These are phyloP conservation scores for Champsocephalus esox DNA, from an alignment of 2,797 vertebrate species.

Conservation along the genomic window DNA sequence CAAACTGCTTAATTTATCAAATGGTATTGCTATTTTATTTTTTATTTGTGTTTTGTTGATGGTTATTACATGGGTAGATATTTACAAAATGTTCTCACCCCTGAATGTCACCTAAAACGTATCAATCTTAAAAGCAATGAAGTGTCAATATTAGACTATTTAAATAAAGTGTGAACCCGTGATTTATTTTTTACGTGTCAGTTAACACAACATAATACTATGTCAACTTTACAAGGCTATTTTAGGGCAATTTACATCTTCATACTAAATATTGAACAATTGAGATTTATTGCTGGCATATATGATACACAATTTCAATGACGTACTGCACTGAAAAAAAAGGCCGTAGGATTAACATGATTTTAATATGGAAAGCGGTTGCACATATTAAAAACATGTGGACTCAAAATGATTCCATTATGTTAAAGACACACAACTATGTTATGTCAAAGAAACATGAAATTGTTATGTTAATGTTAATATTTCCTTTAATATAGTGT, in stretches of 20 bases:
- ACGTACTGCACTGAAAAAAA: slow-evolving; percentile 15
- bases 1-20: not conserved
- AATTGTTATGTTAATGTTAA: too few relatives aligned
- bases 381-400: too few relatives aligned
- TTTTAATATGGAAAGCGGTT: too few relatives aligned
- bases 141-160: not conserved
- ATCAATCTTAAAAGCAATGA: slow-evolving; percentile 1
- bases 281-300: slow-evolving; percentile 17
- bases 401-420: too few relatives aligned
- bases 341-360: too few relatives aligned
- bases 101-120: not conserved
- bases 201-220: not conserved
- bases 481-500: too few relatives aligned
- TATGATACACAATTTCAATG: slow-evolving; percentile 37
- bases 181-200: not conserved
- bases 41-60: not conserved
- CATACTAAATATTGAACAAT: slow-evolving; percentile 27
- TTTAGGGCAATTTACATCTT: slow-evolving; percentile 30
- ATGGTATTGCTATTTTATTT: not conserved
- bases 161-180: not conserved
- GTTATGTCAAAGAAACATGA: too few relatives aligned
- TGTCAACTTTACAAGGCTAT: slow-evolving; percentile 10
- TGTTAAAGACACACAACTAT: too few relatives aligned
- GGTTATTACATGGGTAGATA: not conserved
- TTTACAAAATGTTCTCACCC: not conserved